Conservation (phyloP, 2,888 invertebrate species). For the Papilio protenor region DNA sequence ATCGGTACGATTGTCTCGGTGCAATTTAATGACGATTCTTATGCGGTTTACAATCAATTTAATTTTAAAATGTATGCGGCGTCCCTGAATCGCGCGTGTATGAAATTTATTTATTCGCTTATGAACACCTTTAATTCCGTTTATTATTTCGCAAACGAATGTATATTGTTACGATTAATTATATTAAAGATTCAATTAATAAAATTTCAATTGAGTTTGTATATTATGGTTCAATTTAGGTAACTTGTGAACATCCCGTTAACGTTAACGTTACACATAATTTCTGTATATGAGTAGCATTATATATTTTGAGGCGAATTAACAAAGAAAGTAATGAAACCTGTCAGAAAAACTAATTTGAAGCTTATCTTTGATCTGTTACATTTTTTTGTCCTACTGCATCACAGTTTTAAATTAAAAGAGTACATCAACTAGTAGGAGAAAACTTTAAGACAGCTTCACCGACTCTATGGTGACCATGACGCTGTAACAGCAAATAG, state of each 20-base stretch:
- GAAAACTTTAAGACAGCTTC: not conserved
- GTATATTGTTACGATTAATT: constrained; percentile 20
- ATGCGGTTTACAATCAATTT: constrained; percentile 68
- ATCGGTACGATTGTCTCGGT: constrained; percentile 62
- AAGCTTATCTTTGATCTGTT: not conserved
- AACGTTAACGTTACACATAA: not conserved
- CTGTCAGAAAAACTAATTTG: not conserved
- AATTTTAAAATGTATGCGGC: constrained; percentile 54
- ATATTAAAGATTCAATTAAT: constrained; percentile 5
- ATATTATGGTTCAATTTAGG: not conserved
- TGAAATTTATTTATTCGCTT: constrained; percentile 34
- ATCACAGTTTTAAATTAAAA: not conserved
- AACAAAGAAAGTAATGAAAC: too few relatives aligned
- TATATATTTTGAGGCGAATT: too few relatives aligned
- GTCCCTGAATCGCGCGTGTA: constrained; percentile 51
- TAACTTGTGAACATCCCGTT: not conserved
- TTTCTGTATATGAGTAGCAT: not conserved
- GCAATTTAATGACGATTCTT: constrained; percentile 65
- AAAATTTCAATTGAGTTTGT: not conserved
- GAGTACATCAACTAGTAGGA: not conserved
- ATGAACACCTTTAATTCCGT: constrained; percentile 28
- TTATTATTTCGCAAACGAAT: constrained; percentile 30
- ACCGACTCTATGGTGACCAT: not conserved
- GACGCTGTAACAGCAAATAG: not conserved
- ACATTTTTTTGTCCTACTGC: too few relatives aligned